Base-by-base conservation (phyloP, 1,140 invertebrate genomes). In the Orius insidiosus region DNA sequence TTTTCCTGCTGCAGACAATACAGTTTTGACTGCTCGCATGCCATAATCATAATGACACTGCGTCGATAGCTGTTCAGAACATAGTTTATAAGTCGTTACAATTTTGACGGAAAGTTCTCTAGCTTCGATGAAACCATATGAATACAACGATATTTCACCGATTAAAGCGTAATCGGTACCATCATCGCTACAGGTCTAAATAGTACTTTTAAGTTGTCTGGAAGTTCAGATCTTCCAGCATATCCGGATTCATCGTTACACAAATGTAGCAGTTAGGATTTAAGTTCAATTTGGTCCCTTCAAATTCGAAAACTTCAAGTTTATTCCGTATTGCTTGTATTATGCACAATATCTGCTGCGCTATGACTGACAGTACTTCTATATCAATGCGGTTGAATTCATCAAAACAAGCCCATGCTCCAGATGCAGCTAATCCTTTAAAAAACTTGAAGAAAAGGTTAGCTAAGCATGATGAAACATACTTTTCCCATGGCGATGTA, bases 221-320 rank as follows among this genome's bases (percentile, higher is more conserved):
- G 89, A 32, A 93, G 59, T 56, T 87, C 83, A 0, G 80, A 78
- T 42, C 84, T 68, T 18, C 85, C 87, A 3, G 85, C 85, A 57
- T 93, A 93, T 34, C 85, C 81, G 86, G 86, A 66, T 93, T 93
- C 86, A 93, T 92, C 0, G 88, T 93, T 48, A 94, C 92, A 56
- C 86, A 90, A 0, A 89, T 80, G 50, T 86, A 86, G 55, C 84
- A 85, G 5, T 78, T 72, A 0, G 78, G 72, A 62, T 90, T 87
- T 2, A 93, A 60, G 1, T 59, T 70, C 2, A 93, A 58, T 58
- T 86, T 81, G 1, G 80, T 82, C 1, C 85, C 86, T 65, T 92
- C 87, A 59, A 93, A 90, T 37, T 78, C 62, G 57, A 92, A 85
- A 39, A 67, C 80, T 33, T 76, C 68, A 1, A 74, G 52, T 43